Evolutionary conservation across 2,797 vertebrate genomes (phyloP), one percentile per base, ranked within the genome.

Genomic region (Hipposideros larvatus): DNA sequence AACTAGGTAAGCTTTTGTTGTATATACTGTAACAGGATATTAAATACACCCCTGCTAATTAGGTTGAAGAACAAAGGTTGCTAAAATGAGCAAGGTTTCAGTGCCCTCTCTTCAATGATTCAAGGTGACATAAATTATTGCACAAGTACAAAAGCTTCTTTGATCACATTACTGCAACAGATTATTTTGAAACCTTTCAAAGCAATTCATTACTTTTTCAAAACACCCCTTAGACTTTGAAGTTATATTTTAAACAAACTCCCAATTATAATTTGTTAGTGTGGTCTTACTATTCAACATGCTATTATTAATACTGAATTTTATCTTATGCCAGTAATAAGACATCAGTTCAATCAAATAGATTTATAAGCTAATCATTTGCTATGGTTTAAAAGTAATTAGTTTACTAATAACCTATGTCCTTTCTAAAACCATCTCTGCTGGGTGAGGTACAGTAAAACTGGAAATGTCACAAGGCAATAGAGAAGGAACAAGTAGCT

Each of bases 121-220:
- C 77, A 91, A 96, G 70, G 73, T 66, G 26, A 94, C 14, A 91
- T 74, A 87, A 87, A 95, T 87, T 93, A 82, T 63, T 93, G 63
- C n/a, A 87, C 15, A 90, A 80, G 1, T 24, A 59, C 61, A 73
- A 82, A 85, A 11, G 10, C 48, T 57, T 48, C 31, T 94, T 95
- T 90, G 57, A 92, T 88, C 73, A 83, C 8, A 71, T 95, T 82
- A 79, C 11, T 78, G 19, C 5, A 82, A 59, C 0, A 88, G 26
- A 89, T 75, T 85, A 82, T 46, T 94, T 85, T 87, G 19, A 91
- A 93, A 63, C 13, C 4, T 4, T 19, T 92, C 3, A 53, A 90
- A 88, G 55, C 24, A 74, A 87, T 83, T 83, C 22, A 80, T 74
- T 61, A 15, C 24, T 41, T 79, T 86, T 96, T 66, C 37, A 91